These are phyloP conservation scores for Typhlichthys eigenmanni DNA, from an alignment of 2,797 vertebrate species.

Conservation along the genomic window DNA sequence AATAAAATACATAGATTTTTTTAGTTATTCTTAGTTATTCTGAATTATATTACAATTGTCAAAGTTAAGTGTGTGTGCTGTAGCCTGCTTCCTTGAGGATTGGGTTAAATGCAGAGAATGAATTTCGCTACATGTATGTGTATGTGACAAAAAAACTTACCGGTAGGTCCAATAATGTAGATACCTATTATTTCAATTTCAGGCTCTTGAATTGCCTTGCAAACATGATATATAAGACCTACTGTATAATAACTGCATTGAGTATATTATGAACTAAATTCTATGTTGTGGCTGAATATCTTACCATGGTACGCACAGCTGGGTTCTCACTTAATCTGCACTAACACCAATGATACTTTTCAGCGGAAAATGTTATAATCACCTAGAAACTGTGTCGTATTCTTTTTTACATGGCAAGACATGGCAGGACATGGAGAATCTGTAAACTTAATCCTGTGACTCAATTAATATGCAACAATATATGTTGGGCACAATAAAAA, in stretches of 20 bases:
- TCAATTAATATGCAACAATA: constrained; percentile 35
- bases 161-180: no score
- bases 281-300: background rate
- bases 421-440: constrained; percentile 16
- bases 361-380: constrained; percentile 7
- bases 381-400: constrained; percentile 12
- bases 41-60: no score
- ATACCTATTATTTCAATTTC: background rate
- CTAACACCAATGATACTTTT: constrained; percentile 2
- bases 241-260: no score
- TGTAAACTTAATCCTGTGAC: constrained; percentile 32
- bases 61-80: no score
- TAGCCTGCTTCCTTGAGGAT: no score
- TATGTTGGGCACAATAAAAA: constrained; percentile 49
- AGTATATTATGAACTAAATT: background rate
- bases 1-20: no score
- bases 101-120: no score
- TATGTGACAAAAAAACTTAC: no score
- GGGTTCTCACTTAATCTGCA: constrained; percentile 3
- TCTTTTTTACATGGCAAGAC: constrained; percentile 7
- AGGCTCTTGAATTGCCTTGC: background rate
- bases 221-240: background rate
- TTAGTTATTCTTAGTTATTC: no score
- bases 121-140: no score
- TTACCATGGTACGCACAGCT: background rate